phyloP scores from a whole-genome alignment of 2,113 vertebrate genomes.

The Pseudois nayaur region DNA sequence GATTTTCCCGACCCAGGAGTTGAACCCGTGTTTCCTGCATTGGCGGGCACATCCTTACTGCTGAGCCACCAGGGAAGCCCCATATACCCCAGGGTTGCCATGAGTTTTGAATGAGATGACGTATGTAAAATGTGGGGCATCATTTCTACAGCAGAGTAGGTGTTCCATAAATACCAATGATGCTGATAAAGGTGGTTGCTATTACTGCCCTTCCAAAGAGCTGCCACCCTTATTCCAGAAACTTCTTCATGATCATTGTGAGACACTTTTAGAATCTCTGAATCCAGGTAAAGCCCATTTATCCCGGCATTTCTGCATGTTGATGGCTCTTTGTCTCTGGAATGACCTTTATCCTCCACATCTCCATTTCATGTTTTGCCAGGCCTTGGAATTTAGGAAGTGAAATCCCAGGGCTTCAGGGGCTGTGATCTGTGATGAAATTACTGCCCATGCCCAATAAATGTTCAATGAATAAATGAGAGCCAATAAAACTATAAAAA shows the following conservation, averaged over 20 bases:
- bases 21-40: neutral
- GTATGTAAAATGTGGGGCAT: neutral
- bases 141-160: neutral
- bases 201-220: neutral
- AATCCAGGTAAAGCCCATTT: neutral
- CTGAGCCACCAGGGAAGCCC: neutral
- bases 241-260: neutral
- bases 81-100: neutral
- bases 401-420: neutral
- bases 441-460: neutral
- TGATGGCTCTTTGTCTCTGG: neutral
- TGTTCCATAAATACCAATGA: neutral
- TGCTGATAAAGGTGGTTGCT: neutral
- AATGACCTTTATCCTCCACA: neutral
- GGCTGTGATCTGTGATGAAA: neutral
- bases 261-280: neutral
- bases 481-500: slow-evolving; percentile 12
- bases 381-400: neutral
- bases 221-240: neutral
- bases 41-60: neutral
- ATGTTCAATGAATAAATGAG: slow-evolving; percentile 29
- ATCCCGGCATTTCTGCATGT: neutral
- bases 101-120: neutral
- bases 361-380: neutral
- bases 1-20: neutral